Evolutionary conservation across 1,140 invertebrate genomes (phyloP), one percentile per base, ranked within the genome.

Genomic region (Stenopsyche tienmushanensis): DNA sequence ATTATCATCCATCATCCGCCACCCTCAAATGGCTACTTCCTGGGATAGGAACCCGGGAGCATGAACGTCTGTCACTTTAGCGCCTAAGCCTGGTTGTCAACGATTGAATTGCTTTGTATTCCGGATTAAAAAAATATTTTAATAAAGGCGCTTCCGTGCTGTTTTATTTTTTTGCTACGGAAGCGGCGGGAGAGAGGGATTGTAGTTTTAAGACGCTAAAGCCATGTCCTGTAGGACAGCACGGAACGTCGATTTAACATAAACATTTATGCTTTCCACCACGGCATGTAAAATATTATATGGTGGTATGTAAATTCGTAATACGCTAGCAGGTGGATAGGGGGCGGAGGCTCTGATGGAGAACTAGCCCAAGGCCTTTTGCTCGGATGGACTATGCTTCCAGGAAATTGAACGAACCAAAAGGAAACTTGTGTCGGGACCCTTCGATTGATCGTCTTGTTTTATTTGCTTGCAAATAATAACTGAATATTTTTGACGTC

Each of bases 1-100:
- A 67, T 67, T 55, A 67, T 57, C 59, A 62, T 63, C 65, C 65
- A 63, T 67, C 65, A 67, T 62, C 59, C 47, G 20, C 7, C 34
- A 49, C 24, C 25, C 15, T 17, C 23, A n/a, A 21, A 58, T 52
- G 25, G 23, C 44, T 5, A 34, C 29, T 34, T 34, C 29, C 29
- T 34, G 29, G 13, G 13, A 34, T 34, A 34, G 29, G 5, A 34
- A 34, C 29, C 29, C 5, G 5, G 5, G 29, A 34, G 13, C 29
- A 34, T 34, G 29, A 34, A 34, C 29, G 29, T 34, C 13, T 34
- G 29, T 34, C 29, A 34, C 29, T 34, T 13, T 34, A 5, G 29
- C 29, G 5, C 5, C 13, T 34, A 34, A 5, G 29, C 29, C n/a
- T n/a, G n/a, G n/a, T n/a, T n/a, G n/a, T n/a, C n/a, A n/a, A n/a